Evolutionary conservation across 1,140 invertebrate species (phyloP).

Genomic region (Aethina tumida): DNA sequence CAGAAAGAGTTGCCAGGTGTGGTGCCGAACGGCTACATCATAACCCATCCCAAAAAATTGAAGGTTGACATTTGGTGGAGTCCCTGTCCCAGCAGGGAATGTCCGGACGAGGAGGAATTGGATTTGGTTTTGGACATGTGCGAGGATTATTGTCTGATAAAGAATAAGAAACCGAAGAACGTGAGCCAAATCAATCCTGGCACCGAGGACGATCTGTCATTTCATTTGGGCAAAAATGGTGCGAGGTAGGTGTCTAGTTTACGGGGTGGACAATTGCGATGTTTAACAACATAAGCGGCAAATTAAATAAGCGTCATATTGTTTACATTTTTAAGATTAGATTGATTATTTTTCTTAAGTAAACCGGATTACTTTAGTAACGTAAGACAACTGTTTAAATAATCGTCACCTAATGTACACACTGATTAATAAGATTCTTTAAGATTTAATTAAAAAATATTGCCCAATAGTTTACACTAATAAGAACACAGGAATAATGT

Average conservation of each 20-base stretch:
- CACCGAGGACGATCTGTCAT: conserved; percentile 42
- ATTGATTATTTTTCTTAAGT: too few relatives aligned
- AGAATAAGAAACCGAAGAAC: conserved; percentile 13
- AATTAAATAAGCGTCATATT: too few relatives aligned
- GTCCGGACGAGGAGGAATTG: conserved; percentile 60
- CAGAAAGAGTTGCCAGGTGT: conserved; percentile 62
- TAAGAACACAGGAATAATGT: too few relatives aligned
- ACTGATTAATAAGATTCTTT: too few relatives aligned
- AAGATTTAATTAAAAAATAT: too few relatives aligned
- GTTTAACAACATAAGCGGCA: too few relatives aligned
- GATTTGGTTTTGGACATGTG: conserved; percentile 58
- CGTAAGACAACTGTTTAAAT: too few relatives aligned
- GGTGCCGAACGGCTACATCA: conserved; percentile 59
- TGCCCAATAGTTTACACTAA: too few relatives aligned
- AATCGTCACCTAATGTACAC: too few relatives aligned
- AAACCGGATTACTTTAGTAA: too few relatives aligned
- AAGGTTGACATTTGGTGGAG: conserved; percentile 70
- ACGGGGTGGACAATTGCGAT: conserved; percentile 1
- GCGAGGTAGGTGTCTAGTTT: too few relatives aligned
- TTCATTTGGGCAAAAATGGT: conserved; percentile 42
- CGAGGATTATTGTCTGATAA: conserved; percentile 55
- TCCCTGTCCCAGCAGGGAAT: conserved; percentile 62
- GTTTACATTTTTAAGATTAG: too few relatives aligned
- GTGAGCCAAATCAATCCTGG: conserved; percentile 25
- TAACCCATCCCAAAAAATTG: conserved; percentile 54